Conservation (phyloP, 2,888 invertebrate species). For the Myopa testacea region DNA sequence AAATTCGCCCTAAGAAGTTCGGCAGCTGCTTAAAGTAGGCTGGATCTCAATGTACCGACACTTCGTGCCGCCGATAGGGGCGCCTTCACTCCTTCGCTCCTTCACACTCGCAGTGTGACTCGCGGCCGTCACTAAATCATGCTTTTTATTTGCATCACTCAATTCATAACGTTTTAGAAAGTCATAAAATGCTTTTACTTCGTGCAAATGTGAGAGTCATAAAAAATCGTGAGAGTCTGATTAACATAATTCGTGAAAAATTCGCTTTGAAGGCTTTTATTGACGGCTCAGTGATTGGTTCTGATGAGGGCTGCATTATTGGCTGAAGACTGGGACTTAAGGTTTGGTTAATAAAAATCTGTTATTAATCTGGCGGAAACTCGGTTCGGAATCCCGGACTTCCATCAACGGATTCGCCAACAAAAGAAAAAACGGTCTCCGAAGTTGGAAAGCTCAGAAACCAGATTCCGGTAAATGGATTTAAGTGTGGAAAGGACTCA, state of each 20-base stretch:
- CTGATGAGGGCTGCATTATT: background rate
- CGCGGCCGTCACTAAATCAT: constrained; percentile 16
- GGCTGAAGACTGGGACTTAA: no score
- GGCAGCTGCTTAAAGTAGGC: constrained; percentile 48
- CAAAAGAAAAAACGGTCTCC: no score
- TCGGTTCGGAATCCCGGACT: no score
- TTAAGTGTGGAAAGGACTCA: no score
- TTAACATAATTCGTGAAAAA: constrained; percentile 6
- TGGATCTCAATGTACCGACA: constrained; percentile 7
- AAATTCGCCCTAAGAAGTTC: constrained; percentile 24
- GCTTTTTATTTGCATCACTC: background rate
- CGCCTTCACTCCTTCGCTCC: constrained; percentile 12
- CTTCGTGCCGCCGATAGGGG: background rate
- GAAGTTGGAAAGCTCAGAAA: no score
- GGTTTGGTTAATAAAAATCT: no score
- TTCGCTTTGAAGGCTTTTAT: background rate
- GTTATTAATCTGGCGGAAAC: no score
- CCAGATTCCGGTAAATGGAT: no score
- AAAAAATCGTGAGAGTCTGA: background rate
- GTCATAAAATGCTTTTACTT: background rate
- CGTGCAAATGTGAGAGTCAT: background rate
- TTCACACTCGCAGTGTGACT: background rate
- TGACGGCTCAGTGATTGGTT: background rate
- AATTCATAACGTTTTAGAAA: constrained; percentile 1
- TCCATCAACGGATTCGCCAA: no score